A percentile compares a stretch with the other conserved stretches of the same genome.
Conservation (phyloP, 2,113 vertebrate species). For the Trichomycterus rosablanca region DNA sequence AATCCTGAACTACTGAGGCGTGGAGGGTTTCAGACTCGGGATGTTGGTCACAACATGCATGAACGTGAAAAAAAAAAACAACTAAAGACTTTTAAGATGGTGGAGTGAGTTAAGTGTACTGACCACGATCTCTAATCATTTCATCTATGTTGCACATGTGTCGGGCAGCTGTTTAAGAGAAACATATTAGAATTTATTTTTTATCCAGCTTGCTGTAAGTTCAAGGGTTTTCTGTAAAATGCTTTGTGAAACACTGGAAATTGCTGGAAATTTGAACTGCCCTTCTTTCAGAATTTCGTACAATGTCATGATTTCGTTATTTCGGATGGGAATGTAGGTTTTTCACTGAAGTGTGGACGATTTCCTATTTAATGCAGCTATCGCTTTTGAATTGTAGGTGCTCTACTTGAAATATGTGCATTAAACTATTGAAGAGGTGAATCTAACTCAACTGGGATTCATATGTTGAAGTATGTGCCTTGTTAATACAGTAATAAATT, state of each 20-base stretch:
- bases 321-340: slow-evolving; percentile 52
- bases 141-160: slow-evolving; percentile 12
- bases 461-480: slow-evolving; percentile 61
- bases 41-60: neutral
- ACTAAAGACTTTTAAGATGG: neutral
- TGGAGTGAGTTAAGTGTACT: neutral
- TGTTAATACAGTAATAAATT: slow-evolving; percentile 57
- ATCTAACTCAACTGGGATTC: slow-evolving; percentile 47
- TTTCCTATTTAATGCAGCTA: slow-evolving; percentile 45
- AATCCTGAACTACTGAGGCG: neutral
- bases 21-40: neutral
- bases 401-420: slow-evolving; percentile 51
- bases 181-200: slow-evolving; percentile 3
- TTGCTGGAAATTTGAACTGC: neutral
- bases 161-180: slow-evolving; percentile 15
- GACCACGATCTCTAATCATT: slow-evolving; percentile 1
- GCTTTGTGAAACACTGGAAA: slow-evolving; percentile 20
- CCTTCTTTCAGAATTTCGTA: neutral
- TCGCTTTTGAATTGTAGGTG: slow-evolving; percentile 25
- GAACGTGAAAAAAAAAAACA: neutral
- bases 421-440: slow-evolving; percentile 45
- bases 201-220: neutral
- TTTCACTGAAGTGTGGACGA: slow-evolving; percentile 35
- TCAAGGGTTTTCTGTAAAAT: slow-evolving; percentile 5
- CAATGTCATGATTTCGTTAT: neutral